These are phyloP conservation scores for Phoenicopterus ruber DNA, from an alignment of 2,113 vertebrate species.

Conservation along the genomic window DNA sequence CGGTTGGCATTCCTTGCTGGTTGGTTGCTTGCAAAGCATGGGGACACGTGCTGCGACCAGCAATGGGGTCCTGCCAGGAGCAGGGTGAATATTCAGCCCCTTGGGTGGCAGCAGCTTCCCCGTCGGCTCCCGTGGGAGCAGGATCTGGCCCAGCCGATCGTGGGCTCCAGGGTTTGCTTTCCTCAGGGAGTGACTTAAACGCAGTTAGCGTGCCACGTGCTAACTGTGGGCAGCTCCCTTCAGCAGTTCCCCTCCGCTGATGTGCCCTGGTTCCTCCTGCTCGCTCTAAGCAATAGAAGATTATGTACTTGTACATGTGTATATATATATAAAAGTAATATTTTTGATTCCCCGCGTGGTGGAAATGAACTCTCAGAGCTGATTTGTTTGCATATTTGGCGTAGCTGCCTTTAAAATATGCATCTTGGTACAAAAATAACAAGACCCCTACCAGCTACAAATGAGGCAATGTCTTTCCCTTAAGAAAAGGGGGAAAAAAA, in stretches of 20 bases:
- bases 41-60: accelerated
- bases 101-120: background rate
- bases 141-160: background rate
- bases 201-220: accelerated
- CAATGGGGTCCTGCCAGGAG: background rate
- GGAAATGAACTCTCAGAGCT: conserved; percentile 16
- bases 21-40: background rate
- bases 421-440: conserved; percentile 23
- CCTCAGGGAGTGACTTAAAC: background rate
- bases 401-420: background rate
- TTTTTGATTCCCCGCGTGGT: background rate
- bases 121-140: accelerated
- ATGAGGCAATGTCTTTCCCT: conserved; percentile 2
- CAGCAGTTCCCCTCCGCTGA: background rate
- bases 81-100: background rate
- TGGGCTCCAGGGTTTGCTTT: background rate
- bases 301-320: background rate
- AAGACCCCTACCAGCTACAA: conserved; percentile 16
- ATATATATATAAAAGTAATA: background rate
- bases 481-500: background rate
- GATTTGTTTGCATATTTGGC: conserved; percentile 35
- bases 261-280: background rate
- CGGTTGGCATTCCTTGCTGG: background rate
- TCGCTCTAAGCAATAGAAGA: background rate
- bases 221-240: background rate